phyloP scores from a whole-genome alignment of 2,113 vertebrate genomes.

The Limnothrissa miodon region DNA sequence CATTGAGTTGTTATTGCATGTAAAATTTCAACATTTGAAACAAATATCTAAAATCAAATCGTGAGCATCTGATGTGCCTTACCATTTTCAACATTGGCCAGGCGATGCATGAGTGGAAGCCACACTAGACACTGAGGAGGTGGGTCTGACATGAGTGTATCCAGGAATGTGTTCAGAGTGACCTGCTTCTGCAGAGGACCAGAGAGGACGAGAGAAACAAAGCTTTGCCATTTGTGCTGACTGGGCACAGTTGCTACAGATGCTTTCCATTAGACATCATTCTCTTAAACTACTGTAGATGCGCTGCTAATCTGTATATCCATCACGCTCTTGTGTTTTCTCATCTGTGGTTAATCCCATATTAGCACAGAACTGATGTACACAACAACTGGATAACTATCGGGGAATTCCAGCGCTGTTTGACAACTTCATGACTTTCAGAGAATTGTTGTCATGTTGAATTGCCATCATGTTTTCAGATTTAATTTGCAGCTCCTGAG shows the following conservation, averaged over 20 bases:
- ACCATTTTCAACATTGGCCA: conserved; percentile 99
- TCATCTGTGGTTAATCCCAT: neutral
- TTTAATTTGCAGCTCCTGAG: neutral
- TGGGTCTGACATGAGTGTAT: conserved; percentile 97
- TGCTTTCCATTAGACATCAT: neutral
- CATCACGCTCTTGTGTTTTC: neutral
- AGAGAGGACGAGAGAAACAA: conserved; percentile 14
- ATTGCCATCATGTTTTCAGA: neutral
- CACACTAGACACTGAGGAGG: conserved; percentile 97
- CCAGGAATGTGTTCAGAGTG: conserved; percentile 93
- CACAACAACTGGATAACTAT: neutral
- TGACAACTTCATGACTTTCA: conserved; percentile 5
- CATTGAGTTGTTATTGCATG: neutral
- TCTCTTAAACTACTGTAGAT: neutral
- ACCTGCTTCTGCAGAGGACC: conserved; percentile 88
- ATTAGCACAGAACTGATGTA: neutral
- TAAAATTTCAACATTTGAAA: neutral
- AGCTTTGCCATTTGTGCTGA: neutral
- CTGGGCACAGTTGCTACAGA: too few species aligned
- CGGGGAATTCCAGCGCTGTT: too few species aligned
- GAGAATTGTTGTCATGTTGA: neutral
- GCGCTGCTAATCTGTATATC: neutral
- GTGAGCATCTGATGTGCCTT: conserved; percentile 42
- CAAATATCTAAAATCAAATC: neutral
- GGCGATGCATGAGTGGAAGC: conserved; percentile 95